Base-by-base conservation (phyloP, 2,888 invertebrate genomes). In the Pterostichus madidus region DNA sequence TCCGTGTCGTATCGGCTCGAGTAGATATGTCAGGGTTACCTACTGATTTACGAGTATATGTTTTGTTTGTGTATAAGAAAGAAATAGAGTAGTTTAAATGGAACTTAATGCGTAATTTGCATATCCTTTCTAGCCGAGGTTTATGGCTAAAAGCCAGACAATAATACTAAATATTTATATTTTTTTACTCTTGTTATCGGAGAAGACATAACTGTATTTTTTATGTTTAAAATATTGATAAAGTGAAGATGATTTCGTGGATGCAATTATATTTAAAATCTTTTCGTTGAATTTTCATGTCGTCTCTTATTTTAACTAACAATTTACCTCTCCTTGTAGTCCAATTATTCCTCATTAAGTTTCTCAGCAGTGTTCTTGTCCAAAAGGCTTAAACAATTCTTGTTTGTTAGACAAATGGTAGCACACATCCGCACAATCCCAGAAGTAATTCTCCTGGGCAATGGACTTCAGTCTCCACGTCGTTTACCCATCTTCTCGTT, bases 401-500 rank as follows among this genome's bases (percentile, higher is more conserved):
- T 64, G 11, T 64, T n/a, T 56, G 11, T 85, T 91, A 95, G 95
- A 90, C 95, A 95, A 94, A 95, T 95, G 87, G 87, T 95, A 84
- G 93, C 95, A n/a, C 95, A 95, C 88, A 93, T 95, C 84, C 93
- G 94, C 86, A 95, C 95, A 86, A 94, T 95, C 85, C 95, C 95
- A 3, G 95, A 96, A 90, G 91, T 97, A 85, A 94, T 96, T 77
- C 90, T 97, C 8, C 91, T 97, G 5, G 97, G 97, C 17, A 94
- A 93, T 87, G 91, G 92, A 77, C 93, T 94, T 3, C 93, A 93
- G 0, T 93, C 93, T 7, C 91, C 93, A 31, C 92, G 94, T 86
- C 91, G 95, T 61, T 91, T 97, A 32, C 96, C 97, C 2, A 94
- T 97, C 82, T 96, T 97, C 89, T 97, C 97, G 5, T 94, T 98